Evolutionary conservation across 2,888 invertebrate species (phyloP).

Genomic region (Argynnis bischoffii): DNA sequence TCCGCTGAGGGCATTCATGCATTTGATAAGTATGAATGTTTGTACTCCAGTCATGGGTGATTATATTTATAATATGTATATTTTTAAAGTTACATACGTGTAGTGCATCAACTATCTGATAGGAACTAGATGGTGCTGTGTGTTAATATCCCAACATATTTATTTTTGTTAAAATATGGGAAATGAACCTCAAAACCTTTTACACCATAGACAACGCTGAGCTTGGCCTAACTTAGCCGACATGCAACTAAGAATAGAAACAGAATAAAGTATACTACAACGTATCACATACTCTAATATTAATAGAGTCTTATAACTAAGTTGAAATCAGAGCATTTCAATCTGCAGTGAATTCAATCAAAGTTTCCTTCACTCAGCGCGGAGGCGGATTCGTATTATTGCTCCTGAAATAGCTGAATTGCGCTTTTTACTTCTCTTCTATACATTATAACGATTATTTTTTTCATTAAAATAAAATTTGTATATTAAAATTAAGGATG

Average conservation of each 20-base stretch:
- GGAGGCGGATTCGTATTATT: conserved; percentile 38
- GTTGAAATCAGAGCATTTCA: conserved; percentile 14
- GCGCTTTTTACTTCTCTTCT: conserved; percentile 17
- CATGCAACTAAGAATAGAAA: neutral
- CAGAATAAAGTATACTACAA: conserved; percentile 7
- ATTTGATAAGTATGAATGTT: too few relatives aligned
- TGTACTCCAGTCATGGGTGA: too few relatives aligned
- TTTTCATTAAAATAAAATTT: neutral
- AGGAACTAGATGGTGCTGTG: too few relatives aligned
- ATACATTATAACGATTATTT: conserved; percentile 7
- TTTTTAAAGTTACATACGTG: too few relatives aligned
- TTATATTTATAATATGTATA: too few relatives aligned
- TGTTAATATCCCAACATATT: too few relatives aligned
- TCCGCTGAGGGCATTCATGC: too few relatives aligned
- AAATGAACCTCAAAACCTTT: too few relatives aligned
- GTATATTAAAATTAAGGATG: neutral
- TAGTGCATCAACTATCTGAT: too few relatives aligned
- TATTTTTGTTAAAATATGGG: too few relatives aligned
- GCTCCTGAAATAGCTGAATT: conserved; percentile 20
- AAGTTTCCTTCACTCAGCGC: conserved; percentile 39
- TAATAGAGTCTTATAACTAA: conserved; percentile 11
- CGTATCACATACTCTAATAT: conserved; percentile 17
- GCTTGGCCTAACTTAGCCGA: too few relatives aligned
- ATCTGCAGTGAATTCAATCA: conserved; percentile 41
- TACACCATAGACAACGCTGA: too few relatives aligned